Evolutionary conservation across 92 coral and sea anemone species (phyloP).

Genomic region (Plumapathes pennacea): DNA sequence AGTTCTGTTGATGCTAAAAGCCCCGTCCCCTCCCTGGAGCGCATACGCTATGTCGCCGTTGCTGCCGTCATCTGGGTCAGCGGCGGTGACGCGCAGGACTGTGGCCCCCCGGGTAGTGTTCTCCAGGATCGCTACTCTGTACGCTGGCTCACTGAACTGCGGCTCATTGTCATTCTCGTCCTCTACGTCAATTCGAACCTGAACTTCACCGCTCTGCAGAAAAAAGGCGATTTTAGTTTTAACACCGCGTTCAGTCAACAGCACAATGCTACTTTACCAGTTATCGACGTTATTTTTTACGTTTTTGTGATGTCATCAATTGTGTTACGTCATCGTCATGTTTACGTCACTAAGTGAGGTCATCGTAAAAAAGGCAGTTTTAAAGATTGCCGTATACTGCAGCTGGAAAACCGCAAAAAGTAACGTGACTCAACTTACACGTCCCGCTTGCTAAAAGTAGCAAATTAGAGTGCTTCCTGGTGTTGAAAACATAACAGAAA

Average conservation of each 20-base stretch:
- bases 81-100: slow-evolving; percentile 73
- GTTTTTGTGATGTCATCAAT: no score
- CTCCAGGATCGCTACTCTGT: slow-evolving; percentile 75
- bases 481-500: no score
- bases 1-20: slow-evolving; percentile 71
- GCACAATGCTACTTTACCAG: no score
- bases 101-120: slow-evolving; percentile 69
- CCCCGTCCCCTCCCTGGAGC: slow-evolving; percentile 74
- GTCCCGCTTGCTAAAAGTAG: no score
- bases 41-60: slow-evolving; percentile 79
- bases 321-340: no score
- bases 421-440: no score
- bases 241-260: neutral
- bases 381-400: no score
- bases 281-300: no score
- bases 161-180: slow-evolving; percentile 95
- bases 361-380: no score
- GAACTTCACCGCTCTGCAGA: slow-evolving; percentile 55
- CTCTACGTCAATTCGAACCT: slow-evolving; percentile 60
- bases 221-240: neutral
- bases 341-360: no score
- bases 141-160: slow-evolving; percentile 62
- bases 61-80: slow-evolving; percentile 86
- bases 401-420: no score
- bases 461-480: no score